These are phyloP conservation scores for Scolopax mira DNA, from an alignment of 2,113 vertebrate species.

Conservation along the genomic window DNA sequence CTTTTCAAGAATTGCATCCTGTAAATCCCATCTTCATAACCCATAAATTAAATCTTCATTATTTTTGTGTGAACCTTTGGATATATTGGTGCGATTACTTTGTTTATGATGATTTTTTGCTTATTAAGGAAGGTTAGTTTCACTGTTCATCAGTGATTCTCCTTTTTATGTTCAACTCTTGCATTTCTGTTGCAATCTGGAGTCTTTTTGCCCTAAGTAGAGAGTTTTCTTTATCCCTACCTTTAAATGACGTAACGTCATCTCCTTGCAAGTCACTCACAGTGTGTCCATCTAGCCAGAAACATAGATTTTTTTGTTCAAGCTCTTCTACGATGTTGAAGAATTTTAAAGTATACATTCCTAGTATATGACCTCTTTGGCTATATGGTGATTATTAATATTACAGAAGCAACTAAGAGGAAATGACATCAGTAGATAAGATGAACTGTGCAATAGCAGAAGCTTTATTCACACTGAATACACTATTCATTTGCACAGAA, in stretches of 20 bases:
- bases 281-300: neutral
- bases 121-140: neutral
- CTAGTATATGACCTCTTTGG: constrained; percentile 56
- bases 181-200: neutral
- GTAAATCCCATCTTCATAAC: neutral
- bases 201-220: neutral
- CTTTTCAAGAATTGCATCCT: neutral
- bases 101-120: neutral
- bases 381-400: constrained; percentile 69
- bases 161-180: neutral
- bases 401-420: constrained; percentile 68
- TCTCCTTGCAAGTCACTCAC: neutral
- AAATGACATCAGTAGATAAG: constrained; percentile 77
- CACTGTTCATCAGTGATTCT: neutral
- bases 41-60: neutral
- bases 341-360: constrained; percentile 54
- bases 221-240: constrained; percentile 11
- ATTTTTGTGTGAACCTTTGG: neutral
- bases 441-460: constrained; percentile 65
- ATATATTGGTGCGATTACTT: neutral
- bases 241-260: neutral
- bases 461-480: constrained; percentile 76
- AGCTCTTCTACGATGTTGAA: neutral
- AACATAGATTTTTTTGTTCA: constrained; percentile 20
- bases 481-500: constrained; percentile 79